Base-by-base conservation (phyloP, 2,888 invertebrate species). In the Agriopis leucophaearia region DNA sequence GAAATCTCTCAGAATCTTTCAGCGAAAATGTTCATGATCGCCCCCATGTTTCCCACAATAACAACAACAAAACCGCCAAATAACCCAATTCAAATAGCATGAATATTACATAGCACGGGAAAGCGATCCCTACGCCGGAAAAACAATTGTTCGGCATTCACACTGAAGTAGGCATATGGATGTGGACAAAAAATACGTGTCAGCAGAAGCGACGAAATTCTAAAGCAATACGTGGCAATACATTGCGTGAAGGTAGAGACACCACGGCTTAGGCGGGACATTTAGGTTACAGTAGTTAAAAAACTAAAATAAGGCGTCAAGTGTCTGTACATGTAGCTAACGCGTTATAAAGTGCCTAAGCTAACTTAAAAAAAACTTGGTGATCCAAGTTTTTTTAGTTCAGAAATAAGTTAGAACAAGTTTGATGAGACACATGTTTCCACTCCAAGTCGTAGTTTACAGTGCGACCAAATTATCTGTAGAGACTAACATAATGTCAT, bases 211-310 rank as follows among this genome's bases (percentile, higher is more conserved):
- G 73, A 73, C 68, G 75, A 72, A 78, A 79, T 83, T 78, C 78
- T 76, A 82, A 78, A 80, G 80, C 79, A 80, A 83, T 84, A 83
- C 68, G 55, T 59, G 36, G 55, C 63, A 64, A 69, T 60, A 63
- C 63, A 67, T 59, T 63, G 58, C 47, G 58, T 44, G 48, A n/a
- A 12, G 9, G 10, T 62, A 67, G 47, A 44, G 42, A 40, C 36
- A 40, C 67, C 67, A 63, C 0, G 35, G 10, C n/a, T 50, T 15
- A 38, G 12, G 1, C 36, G 18, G 44, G 66, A 67, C 35, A 48
- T 51, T 8, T 44, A n/a, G 13, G 6, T 12, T 40, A 15, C 15
- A 15, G n/a, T 15, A 45, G 8, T 45, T 15, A 5, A 42, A 42
- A 40, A 40, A 8, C 27, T 27, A 27, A 27, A 27, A 27, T 3